phyloP scores from a whole-genome alignment of 2,797 vertebrate species.

The Myotis planiceps region DNA sequence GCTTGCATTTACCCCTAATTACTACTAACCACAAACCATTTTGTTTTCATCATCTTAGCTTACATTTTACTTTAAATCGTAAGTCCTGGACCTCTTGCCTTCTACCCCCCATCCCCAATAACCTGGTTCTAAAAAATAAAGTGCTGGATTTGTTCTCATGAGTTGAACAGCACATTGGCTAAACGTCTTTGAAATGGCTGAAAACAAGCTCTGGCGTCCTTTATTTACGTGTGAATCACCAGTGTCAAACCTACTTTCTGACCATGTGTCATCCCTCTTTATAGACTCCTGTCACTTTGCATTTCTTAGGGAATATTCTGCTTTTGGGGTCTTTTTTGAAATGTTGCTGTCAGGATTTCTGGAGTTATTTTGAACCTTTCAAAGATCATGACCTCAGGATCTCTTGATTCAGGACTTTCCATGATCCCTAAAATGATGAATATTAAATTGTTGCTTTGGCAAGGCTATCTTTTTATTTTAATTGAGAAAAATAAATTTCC shows the following conservation, averaged over 20 bases:
- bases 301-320: neutral
- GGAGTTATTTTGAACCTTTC: neutral
- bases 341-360: neutral
- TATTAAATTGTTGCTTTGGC: neutral
- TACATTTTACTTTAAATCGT: neutral
- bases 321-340: neutral
- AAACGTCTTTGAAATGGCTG: neutral
- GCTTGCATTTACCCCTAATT: neutral
- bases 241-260: neutral
- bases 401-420: neutral
- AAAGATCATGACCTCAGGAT: neutral
- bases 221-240: neutral
- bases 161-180: neutral
- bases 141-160: neutral
- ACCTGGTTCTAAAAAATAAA: neutral
- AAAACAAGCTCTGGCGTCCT: neutral
- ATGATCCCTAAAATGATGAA: neutral
- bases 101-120: neutral
- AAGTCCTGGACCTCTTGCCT: neutral
- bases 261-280: neutral
- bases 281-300: neutral
- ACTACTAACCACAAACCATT: neutral
- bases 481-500: slow-evolving; percentile 53
- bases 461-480: neutral
- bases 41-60: neutral